These are phyloP conservation scores for Euplexia lucipara DNA, from an alignment of 2,888 invertebrate genomes.

Conservation along the genomic window DNA sequence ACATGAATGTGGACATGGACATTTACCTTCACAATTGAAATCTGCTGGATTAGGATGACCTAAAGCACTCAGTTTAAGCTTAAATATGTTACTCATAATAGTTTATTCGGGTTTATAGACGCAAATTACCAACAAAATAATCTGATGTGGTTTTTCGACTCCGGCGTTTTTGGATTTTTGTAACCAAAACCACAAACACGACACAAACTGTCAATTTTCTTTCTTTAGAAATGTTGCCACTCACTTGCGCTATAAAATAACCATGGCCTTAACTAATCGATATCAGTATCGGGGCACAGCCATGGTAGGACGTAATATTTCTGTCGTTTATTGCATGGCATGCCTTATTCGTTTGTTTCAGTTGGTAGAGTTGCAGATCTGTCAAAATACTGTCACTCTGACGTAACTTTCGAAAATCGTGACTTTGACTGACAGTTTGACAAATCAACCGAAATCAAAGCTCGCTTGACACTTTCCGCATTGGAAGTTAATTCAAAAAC, in stretches of 20 bases:
- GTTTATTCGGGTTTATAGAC: constrained; percentile 19
- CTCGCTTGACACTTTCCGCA: not conserved
- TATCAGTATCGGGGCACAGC: not conserved
- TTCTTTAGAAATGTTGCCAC: not conserved
- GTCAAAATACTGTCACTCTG: constrained; percentile 23
- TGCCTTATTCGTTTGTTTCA: not conserved
- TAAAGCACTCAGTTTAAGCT: constrained; percentile 94
- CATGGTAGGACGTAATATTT: not conserved
- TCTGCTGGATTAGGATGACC: constrained; percentile 94
- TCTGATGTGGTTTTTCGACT: constrained; percentile 32
- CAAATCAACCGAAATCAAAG: not conserved
- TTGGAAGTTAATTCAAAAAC: not conserved
- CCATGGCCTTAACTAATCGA: not conserved
- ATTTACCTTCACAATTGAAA: constrained; percentile 93
- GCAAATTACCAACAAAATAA: constrained; percentile 28
- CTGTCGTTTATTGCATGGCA: constrained; percentile 2
- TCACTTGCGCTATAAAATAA: not conserved
- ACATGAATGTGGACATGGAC: constrained; percentile 11
- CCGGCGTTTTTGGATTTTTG: constrained; percentile 31
- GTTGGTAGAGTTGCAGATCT: constrained; percentile 32
- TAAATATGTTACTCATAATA: constrained; percentile 92
- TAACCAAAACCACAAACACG: constrained; percentile 36
- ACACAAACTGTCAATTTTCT: constrained; percentile 26
- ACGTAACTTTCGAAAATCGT: not conserved
- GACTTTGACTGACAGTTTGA: constrained; percentile 24